Percentiles rank a stretch among this genome's conserved stretches.
phyloP scores from a whole-genome alignment of 2,113 vertebrate genomes.

The Scalopus aquaticus region DNA sequence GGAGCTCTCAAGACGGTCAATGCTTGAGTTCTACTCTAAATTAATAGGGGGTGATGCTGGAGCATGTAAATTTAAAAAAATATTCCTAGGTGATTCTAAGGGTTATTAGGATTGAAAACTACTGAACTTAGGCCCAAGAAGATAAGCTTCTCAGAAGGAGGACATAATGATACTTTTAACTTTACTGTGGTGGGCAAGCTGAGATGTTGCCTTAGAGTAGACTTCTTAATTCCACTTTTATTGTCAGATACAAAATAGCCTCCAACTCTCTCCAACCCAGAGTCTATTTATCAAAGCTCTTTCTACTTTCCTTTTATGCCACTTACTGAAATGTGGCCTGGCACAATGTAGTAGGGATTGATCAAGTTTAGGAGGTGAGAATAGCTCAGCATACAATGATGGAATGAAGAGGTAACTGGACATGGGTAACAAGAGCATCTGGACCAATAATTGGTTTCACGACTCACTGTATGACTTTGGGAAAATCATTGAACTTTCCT shows the following conservation, averaged over 20 bases:
- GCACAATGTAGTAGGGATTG: not conserved
- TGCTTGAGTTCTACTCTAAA: not conserved
- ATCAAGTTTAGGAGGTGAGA: not conserved
- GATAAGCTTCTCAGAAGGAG: not conserved
- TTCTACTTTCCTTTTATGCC: not conserved
- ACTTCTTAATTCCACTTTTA: not conserved
- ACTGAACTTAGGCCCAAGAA: not conserved
- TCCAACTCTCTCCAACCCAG: not conserved
- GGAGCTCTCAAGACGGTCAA: slow-evolving; percentile 32
- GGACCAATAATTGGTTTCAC: not conserved
- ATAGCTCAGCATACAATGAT: not conserved
- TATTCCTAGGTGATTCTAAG: not conserved
- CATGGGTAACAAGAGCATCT: not conserved
- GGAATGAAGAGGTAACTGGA: not conserved
- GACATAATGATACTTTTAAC: not conserved
- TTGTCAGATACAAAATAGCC: not conserved
- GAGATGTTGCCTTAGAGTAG: not conserved
- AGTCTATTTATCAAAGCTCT: not conserved
- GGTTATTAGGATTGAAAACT: not conserved
- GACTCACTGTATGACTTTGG: not conserved
- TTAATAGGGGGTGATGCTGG: not conserved
- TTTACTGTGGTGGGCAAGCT: not conserved
- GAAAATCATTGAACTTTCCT: not conserved
- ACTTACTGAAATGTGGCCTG: not conserved
- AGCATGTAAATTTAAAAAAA: not conserved